A percentile compares a stretch with the other conserved stretches of the same genome.
phyloP scores from a whole-genome alignment of 1,140 invertebrate genomes.

The Drosophila repleta region DNA sequence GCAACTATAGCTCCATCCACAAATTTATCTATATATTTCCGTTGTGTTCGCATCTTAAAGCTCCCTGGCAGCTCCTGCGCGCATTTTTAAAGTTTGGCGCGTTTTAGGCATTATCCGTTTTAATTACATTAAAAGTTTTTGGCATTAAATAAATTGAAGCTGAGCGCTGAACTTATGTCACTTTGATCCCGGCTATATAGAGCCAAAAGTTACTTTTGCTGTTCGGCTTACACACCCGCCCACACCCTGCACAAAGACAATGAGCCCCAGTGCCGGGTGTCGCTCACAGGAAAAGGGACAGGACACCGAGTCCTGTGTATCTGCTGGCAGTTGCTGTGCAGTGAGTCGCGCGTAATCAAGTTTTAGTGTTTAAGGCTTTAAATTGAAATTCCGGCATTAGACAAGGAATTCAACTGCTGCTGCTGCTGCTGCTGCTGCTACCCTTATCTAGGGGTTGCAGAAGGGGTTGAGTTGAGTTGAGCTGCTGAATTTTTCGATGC shows the following conservation, averaged over 20 bases:
- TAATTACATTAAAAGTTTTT: conserved; percentile 77
- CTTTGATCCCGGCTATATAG: conserved; percentile 62
- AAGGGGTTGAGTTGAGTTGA: conserved; percentile 17
- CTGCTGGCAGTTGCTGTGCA: conserved; percentile 38
- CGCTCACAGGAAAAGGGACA: conserved; percentile 27
- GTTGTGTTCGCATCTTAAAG: conserved; percentile 48
- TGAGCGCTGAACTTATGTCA: conserved; percentile 67
- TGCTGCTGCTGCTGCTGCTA: neutral
- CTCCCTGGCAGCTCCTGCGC: neutral
- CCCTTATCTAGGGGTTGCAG: neutral
- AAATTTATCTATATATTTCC: conserved; percentile 2
- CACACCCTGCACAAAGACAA: conserved; percentile 40
- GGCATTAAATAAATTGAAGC: conserved; percentile 75
- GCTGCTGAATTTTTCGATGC: conserved; percentile 5
- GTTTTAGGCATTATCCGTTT: conserved; percentile 71
- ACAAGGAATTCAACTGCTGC: conserved; percentile 56
- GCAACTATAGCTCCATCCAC: no score
- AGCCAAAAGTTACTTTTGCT: conserved; percentile 56
- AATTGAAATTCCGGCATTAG: conserved; percentile 81
- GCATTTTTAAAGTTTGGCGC: conserved; percentile 63
- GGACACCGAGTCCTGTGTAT: neutral
- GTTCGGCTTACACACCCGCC: neutral
- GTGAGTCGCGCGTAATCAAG: conserved; percentile 69
- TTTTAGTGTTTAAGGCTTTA: conserved; percentile 74
- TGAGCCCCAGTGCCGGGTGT: conserved; percentile 29